Percentiles rank a stretch among this genome's conserved stretches.
These are phyloP conservation scores for Phyllopteryx taeniolatus DNA, from an alignment of 2,113 vertebrate genomes.

Conservation along the genomic window DNA sequence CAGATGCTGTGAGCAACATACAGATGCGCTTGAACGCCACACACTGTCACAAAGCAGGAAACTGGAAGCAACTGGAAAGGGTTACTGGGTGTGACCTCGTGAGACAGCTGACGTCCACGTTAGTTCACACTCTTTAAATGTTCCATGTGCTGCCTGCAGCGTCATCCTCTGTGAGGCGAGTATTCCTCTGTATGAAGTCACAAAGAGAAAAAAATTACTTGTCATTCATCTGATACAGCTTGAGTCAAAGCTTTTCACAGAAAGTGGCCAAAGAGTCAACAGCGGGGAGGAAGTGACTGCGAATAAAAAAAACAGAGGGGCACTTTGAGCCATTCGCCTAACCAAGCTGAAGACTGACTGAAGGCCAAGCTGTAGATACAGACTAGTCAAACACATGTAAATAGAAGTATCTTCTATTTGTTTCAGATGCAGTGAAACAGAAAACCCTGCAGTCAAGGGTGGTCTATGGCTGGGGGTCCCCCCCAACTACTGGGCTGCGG, in stretches of 20 bases:
- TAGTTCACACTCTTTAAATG: slow-evolving; percentile 7
- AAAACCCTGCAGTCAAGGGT: no score
- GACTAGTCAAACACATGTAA: neutral
- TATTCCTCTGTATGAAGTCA: neutral
- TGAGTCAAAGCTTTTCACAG: slow-evolving; percentile 2
- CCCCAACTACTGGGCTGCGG: no score
- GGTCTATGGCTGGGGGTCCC: no score
- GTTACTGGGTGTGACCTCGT: slow-evolving; percentile 17
- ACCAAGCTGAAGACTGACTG: neutral
- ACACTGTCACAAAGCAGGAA: slow-evolving; percentile 30
- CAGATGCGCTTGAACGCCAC: slow-evolving; percentile 14
- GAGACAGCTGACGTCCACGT: slow-evolving; percentile 7
- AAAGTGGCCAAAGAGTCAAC: neutral
- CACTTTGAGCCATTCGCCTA: neutral
- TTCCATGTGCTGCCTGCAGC: slow-evolving; percentile 24
- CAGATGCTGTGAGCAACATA: slow-evolving; percentile 47
- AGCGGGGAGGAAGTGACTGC: slow-evolving; percentile 4
- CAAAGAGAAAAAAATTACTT: neutral
- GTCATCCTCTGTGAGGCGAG: neutral
- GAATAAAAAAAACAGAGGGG: slow-evolving; percentile 15
- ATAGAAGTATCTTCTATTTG: slow-evolving; percentile 17
- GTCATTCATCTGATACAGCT: slow-evolving; percentile 6
- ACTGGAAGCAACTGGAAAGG: slow-evolving; percentile 15
- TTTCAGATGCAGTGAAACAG: neutral
- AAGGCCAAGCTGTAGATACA: neutral